Percentiles rank a stretch among this genome's conserved stretches.
These are phyloP conservation scores for Nematostella vectensis DNA, from an alignment of 92 coral and sea anemone genomes.

Conservation along the genomic window DNA sequence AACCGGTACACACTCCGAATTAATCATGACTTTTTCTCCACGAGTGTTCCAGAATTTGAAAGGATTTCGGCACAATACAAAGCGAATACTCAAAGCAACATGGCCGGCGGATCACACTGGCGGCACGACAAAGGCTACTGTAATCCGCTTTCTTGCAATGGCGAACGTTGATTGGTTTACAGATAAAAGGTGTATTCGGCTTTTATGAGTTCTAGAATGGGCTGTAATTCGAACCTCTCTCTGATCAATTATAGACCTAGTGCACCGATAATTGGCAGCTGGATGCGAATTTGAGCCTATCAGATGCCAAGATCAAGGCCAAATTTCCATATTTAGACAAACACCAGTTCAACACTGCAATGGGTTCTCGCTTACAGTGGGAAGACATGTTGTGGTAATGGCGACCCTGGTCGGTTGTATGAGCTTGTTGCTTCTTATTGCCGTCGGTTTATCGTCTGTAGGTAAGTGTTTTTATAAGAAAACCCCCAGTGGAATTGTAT, in stretches of 20 bases:
- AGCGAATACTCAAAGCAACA: no score
- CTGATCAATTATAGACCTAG: slow-evolving; percentile 14
- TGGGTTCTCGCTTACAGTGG: slow-evolving; percentile 32
- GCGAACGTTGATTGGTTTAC: slow-evolving; percentile 13
- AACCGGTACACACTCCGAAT: no score
- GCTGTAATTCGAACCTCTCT: slow-evolving; percentile 24
- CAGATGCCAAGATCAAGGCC: slow-evolving; percentile 8
- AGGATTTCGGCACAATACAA: not conserved
- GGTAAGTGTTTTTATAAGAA: slow-evolving; percentile 12
- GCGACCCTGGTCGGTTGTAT: not conserved
- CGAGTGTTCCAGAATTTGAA: no score
- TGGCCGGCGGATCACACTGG: not conserved
- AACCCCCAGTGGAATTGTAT: not conserved
- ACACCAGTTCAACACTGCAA: slow-evolving; percentile 22
- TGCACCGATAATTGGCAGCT: slow-evolving; percentile 25
- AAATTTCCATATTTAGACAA: slow-evolving; percentile 36
- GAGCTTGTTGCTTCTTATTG: slow-evolving; percentile 11
- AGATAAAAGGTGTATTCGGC: slow-evolving; percentile 7
- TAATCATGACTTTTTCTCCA: no score
- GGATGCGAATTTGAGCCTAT: slow-evolving; percentile 17
- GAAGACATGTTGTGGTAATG: slow-evolving; percentile 6
- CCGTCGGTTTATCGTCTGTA: slow-evolving; percentile 6
- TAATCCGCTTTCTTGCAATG: slow-evolving; percentile 1
- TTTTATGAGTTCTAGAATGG: slow-evolving; percentile 8
- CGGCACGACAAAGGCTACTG: not conserved